A percentile compares a stretch with the other conserved stretches of the same genome.
Evolutionary conservation across 2,113 vertebrate genomes (phyloP).

Genomic region (Heterotis niloticus): DNA sequence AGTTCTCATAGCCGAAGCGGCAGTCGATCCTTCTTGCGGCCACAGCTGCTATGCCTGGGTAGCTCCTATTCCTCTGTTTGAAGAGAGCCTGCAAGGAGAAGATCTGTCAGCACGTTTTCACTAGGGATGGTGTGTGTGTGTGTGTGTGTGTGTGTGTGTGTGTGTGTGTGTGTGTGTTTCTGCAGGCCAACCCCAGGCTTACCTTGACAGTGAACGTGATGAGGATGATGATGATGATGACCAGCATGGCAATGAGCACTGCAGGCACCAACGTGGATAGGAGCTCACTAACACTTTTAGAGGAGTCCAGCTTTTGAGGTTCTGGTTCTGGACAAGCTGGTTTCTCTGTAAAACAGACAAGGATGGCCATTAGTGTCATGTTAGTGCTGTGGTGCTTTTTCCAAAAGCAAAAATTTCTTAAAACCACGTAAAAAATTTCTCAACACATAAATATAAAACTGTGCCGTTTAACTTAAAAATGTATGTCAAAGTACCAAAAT

Average conservation of each 20-base stretch:
- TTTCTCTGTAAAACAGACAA: background rate
- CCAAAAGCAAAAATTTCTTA: too few species aligned
- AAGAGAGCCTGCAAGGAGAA: background rate
- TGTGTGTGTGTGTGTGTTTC: background rate
- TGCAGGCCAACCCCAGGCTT: background rate
- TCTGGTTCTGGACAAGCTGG: slow-evolving; percentile 5
- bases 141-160: background rate
- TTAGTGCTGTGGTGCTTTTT: too few species aligned
- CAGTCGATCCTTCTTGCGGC: slow-evolving; percentile 16
- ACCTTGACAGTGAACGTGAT: background rate
- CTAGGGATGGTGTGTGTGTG: background rate
- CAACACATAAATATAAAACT: background rate
- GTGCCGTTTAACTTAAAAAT: too few species aligned
- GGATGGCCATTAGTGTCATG: background rate
- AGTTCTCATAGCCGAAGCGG: slow-evolving; percentile 23
- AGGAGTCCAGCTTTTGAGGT: background rate
- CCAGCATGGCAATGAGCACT: background rate
- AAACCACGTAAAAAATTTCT: background rate
- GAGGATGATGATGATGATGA: background rate
- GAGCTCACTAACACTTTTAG: background rate
- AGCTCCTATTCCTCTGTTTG: background rate
- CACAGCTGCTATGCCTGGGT: background rate
- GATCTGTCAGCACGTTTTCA: background rate
- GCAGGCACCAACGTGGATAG: background rate
- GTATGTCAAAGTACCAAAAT: background rate